Evolutionary conservation across 2,113 vertebrate genomes (phyloP), one percentile per base, ranked within the genome.

Genomic region (Elaphurus davidianus): DNA sequence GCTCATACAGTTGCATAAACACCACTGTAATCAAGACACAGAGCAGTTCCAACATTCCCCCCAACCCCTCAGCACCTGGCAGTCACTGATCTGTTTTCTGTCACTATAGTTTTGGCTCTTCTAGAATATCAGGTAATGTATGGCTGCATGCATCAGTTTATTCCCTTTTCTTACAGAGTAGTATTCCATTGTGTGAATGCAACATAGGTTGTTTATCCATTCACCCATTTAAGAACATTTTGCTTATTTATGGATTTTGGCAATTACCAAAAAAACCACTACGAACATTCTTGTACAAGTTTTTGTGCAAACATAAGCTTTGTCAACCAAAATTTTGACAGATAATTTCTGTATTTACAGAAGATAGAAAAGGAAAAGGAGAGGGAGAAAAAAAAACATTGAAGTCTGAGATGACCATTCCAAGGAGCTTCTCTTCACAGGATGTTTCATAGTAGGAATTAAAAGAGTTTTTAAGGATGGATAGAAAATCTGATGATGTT

Each of bases 401-500:
- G 28, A 52, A 36, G 28, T 85, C 17, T 45, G 30, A 45, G 43
- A 27, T 15, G 87, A 67, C 40, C 21, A 23, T 43, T 86, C 90
- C 52, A 81, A 74, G 52, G 71, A 74, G 21, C 11, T 1, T 86
- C 40, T 86, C 59, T 86, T 85, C 4, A 90, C 50, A 54, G 76
- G 74, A 5, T 78, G 45, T 40, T 43, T 25, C 14, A 30, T 13
- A 55, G 50, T 25, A 52, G 36, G 23, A 23, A 45, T 47, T 83
- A n/a, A 84, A 93, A 43, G n/a, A 74, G 14, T 96, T 86, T 60
- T 54, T 40, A 89, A 91, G 21, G 67, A 60, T 25, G 74, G 17
- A 50, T 54, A 87, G 25, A 55, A 85, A 76, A 60, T 74, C 23
- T 84, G 67, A 33, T 88, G 30, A 59, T 0, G 0, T 90, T 57